phyloP scores from a whole-genome alignment of 2,797 vertebrate genomes.

The Hirundo rustica region DNA sequence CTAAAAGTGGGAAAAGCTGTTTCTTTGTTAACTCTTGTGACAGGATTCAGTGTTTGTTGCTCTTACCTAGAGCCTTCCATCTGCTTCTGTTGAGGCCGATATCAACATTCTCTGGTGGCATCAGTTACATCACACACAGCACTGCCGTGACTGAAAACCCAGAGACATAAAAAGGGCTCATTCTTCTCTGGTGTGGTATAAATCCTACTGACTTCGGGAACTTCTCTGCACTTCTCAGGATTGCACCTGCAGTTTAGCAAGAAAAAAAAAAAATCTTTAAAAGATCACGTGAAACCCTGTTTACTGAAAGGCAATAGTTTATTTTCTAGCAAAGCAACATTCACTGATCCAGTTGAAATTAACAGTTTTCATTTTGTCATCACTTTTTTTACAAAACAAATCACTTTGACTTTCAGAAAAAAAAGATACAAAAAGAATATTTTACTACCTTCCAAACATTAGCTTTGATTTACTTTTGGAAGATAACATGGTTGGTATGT shows the following conservation, averaged over 20 bases:
- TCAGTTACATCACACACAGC: not conserved
- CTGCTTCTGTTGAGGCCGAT: not conserved
- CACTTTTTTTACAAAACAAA: not conserved
- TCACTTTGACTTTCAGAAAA: not conserved
- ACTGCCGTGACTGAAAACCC: not conserved
- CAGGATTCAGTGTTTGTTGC: not conserved
- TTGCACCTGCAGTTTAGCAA: not conserved
- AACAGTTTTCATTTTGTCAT: not conserved
- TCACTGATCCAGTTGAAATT: not conserved
- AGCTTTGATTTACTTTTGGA: conserved; percentile 11
- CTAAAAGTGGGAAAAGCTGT: not conserved
- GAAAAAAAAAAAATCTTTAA: not conserved
- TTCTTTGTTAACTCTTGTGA: not conserved
- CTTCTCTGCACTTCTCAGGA: conserved; percentile 29
- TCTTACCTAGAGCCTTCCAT: not conserved
- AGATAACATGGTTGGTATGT: conserved; percentile 30
- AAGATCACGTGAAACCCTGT: not conserved
- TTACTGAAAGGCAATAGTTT: conserved; percentile 19
- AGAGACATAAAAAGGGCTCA: not conserved
- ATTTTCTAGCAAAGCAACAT: conserved; percentile 16
- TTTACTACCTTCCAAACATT: conserved; percentile 12
- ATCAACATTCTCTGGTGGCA: not conserved
- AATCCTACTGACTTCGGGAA: not conserved
- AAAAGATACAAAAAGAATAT: not conserved
- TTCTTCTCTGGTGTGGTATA: not conserved